These are phyloP conservation scores for Dicycla oo DNA, from an alignment of 2,888 invertebrate species.

Conservation along the genomic window DNA sequence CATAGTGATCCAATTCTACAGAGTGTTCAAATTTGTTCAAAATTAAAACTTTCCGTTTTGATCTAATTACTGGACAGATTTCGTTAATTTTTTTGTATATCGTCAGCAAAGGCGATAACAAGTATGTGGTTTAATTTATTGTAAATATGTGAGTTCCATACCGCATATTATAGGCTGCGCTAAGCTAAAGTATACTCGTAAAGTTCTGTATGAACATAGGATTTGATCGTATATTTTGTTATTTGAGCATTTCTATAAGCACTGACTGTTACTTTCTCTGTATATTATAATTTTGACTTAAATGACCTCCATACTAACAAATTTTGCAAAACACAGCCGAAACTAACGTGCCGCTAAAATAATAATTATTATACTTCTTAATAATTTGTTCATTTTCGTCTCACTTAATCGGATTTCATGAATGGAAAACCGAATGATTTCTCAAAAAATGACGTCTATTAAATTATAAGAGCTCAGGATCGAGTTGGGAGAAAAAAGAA, in stretches of 20 bases:
- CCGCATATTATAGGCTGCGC: too few relatives aligned
- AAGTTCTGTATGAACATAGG: not conserved
- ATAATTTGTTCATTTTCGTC: not conserved
- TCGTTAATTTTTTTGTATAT: too few relatives aligned
- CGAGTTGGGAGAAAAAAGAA: not conserved
- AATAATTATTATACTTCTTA: not conserved
- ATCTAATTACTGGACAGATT: too few relatives aligned
- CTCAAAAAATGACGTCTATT: not conserved
- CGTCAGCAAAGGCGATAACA: too few relatives aligned
- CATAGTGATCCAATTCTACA: too few relatives aligned
- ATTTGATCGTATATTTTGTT: too few relatives aligned
- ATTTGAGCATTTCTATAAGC: not conserved
- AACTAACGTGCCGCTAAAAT: not conserved
- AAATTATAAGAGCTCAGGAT: not conserved
- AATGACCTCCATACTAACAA: not conserved
- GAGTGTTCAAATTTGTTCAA: too few relatives aligned
- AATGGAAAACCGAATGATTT: not conserved
- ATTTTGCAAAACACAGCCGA: not conserved
- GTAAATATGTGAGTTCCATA: too few relatives aligned
- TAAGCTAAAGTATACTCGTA: not conserved
- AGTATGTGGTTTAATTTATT: too few relatives aligned
- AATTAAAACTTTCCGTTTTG: too few relatives aligned
- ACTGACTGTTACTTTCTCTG: not conserved
- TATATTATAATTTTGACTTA: not conserved
- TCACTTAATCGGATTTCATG: not conserved